A percentile compares a stretch with the other conserved stretches of the same genome.
phyloP scores from a whole-genome alignment of 2,888 invertebrate genomes.

The Oegoconia quadripuncta region DNA sequence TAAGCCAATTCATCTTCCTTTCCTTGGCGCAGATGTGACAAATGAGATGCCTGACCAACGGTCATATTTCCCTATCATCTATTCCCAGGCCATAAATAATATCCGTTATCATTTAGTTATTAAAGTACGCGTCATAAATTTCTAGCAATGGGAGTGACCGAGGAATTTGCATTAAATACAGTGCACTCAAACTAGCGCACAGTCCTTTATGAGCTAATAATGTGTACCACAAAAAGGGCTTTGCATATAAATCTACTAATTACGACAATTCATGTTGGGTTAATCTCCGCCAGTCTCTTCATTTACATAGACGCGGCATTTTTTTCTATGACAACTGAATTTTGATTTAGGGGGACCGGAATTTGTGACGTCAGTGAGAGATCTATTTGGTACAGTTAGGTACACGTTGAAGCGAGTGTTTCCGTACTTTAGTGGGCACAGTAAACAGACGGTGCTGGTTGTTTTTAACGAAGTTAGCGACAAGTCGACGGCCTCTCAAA shows the following conservation, averaged over 20 bases:
- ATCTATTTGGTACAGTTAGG: too few species aligned
- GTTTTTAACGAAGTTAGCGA: too few species aligned
- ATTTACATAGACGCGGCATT: constrained; percentile 61
- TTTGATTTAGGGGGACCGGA: constrained; percentile 67
- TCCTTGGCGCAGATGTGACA: too few species aligned
- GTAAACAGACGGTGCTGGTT: too few species aligned
- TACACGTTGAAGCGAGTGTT: too few species aligned
- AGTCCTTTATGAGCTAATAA: constrained; percentile 68
- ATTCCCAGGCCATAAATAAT: constrained; percentile 58
- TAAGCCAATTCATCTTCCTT: too few species aligned
- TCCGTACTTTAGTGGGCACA: too few species aligned
- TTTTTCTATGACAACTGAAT: constrained; percentile 51
- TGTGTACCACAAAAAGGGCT: constrained; percentile 70
- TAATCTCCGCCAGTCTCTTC: constrained; percentile 63
- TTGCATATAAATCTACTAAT: constrained; percentile 79
- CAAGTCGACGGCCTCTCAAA: too few species aligned
- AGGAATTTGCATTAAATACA: constrained; percentile 53
- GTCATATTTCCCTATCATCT: constrained; percentile 29
- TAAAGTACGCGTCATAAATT: constrained; percentile 71
- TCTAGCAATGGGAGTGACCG: constrained; percentile 70
- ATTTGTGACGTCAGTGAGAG: constrained; percentile 24
- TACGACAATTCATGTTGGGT: constrained; percentile 62
- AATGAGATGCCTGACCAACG: too few species aligned
- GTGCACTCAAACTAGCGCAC: constrained; percentile 58
- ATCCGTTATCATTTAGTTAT: constrained; percentile 61